Evolutionary conservation across 2,888 invertebrate genomes (phyloP).

Genomic region (Brachypalpus laphriformis): DNA sequence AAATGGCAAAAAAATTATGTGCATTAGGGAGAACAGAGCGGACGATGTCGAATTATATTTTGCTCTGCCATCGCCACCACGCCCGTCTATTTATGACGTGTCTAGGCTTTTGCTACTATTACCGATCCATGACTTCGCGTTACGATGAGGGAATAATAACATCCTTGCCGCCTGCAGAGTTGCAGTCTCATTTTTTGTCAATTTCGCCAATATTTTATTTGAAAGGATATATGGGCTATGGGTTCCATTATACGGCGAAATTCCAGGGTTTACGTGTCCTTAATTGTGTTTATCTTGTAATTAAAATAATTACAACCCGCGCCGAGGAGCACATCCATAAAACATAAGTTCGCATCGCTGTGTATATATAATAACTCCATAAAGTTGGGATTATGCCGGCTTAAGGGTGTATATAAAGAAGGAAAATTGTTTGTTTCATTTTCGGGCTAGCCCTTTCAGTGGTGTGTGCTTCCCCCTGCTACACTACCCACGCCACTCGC

Average conservation of each 20-base stretch:
- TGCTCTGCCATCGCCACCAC: neutral
- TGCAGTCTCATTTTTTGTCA: conserved; percentile 63
- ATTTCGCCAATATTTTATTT: conserved; percentile 42
- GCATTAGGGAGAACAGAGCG: conserved; percentile 47
- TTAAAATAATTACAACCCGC: conserved; percentile 54
- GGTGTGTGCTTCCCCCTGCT: neutral
- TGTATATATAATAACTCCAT: conserved; percentile 64
- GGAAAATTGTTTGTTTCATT: conserved; percentile 61
- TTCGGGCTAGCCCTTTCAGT: conserved; percentile 56
- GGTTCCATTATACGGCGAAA: neutral
- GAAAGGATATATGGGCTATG: conserved; percentile 29
- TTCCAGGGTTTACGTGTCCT: conserved; percentile 5
- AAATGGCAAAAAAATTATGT: conserved; percentile 70
- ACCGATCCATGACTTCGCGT: conserved; percentile 60
- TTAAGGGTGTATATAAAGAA: conserved; percentile 51
- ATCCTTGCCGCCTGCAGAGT: conserved; percentile 41
- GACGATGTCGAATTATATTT: conserved; percentile 49
- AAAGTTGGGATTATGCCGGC: conserved; percentile 69
- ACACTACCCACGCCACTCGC: too few relatives aligned
- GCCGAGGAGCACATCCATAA: conserved; percentile 27
- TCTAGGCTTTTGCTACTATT: conserved; percentile 55
- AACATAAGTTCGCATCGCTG: conserved; percentile 59
- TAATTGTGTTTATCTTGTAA: conserved; percentile 52
- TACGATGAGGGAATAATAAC: conserved; percentile 53
- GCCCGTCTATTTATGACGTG: conserved; percentile 53